Percentiles rank a stretch among this genome's conserved stretches.
These are phyloP conservation scores for Drosophila trichaetosa DNA, from an alignment of 2,888 invertebrate species.

Conservation along the genomic window DNA sequence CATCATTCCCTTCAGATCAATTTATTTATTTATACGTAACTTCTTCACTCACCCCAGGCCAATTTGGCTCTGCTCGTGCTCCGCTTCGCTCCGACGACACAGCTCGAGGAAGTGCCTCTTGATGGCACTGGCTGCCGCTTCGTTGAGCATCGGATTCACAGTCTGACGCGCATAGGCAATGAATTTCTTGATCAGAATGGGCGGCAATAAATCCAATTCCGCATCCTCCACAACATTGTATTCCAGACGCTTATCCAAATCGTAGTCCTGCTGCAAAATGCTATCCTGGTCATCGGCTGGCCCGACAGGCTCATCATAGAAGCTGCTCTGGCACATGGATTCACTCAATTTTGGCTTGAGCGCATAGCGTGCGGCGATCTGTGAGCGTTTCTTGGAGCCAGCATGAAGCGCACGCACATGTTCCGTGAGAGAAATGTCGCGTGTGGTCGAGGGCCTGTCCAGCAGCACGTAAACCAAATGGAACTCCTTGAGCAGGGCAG, in stretches of 20 bases:
- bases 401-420: slow-evolving; percentile 93
- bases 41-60: slow-evolving; percentile 87
- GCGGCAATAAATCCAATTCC: slow-evolving; percentile 90
- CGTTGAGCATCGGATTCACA: slow-evolving; percentile 91
- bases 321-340: slow-evolving; percentile 70
- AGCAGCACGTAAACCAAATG: slow-evolving; percentile 96
- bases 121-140: slow-evolving; percentile 89
- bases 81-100: slow-evolving; percentile 85
- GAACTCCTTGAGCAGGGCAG: slow-evolving; percentile 95
- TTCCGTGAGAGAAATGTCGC: slow-evolving; percentile 81
- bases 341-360: slow-evolving; percentile 83
- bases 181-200: slow-evolving; percentile 93
- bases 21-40: not conserved
- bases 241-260: slow-evolving; percentile 82
- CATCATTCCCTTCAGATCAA: not conserved
- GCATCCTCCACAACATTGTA: slow-evolving; percentile 85
- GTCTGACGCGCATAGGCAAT: slow-evolving; percentile 96
- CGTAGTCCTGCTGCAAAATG: slow-evolving; percentile 71
- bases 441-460: slow-evolving; percentile 90
- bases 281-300: slow-evolving; percentile 60
- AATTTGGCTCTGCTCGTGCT: slow-evolving; percentile 89
- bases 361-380: slow-evolving; percentile 78
- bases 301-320: not conserved
- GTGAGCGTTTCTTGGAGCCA: slow-evolving; percentile 82
- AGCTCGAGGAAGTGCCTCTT: slow-evolving; percentile 93